Conservation (phyloP, 2,113 vertebrate species). For the Lipophrys pholis region DNA sequence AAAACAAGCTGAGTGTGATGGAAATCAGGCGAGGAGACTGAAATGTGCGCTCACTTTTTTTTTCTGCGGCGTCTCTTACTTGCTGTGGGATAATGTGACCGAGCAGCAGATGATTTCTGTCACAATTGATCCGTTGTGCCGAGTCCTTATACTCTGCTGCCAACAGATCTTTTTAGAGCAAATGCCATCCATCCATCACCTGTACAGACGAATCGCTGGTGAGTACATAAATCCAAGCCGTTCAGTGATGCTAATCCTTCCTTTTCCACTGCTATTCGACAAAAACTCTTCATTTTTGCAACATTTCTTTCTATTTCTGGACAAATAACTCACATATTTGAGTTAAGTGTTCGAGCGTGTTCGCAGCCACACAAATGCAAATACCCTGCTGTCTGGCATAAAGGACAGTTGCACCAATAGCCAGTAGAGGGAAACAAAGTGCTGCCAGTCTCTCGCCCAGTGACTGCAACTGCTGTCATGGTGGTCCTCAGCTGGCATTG, state of each 20-base stretch:
- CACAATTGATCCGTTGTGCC: constrained; percentile 46
- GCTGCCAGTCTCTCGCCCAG: constrained; percentile 29
- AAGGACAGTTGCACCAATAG: constrained; percentile 39
- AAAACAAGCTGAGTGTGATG: constrained; percentile 34
- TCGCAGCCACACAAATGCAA: constrained; percentile 24
- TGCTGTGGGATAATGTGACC: constrained; percentile 53
- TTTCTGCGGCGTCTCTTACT: constrained; percentile 32
- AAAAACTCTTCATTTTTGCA: background rate
- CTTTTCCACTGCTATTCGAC: background rate
- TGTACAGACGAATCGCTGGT: constrained; percentile 43
- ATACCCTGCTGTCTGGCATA: constrained; percentile 14
- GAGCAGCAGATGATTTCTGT: constrained; percentile 54
- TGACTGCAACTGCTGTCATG: constrained; percentile 28
- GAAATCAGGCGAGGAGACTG: constrained; percentile 32
- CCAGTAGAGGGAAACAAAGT: constrained; percentile 82
- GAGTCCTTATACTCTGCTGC: constrained; percentile 32
- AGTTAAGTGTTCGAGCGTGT: background rate
- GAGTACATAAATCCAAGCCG: constrained; percentile 49
- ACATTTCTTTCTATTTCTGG: background rate
- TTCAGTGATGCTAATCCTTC: constrained; percentile 1
- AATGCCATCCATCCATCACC: constrained; percentile 53
- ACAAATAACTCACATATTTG: background rate
- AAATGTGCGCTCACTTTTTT: constrained; percentile 18
- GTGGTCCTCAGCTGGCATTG: constrained; percentile 38
- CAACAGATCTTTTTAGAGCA: constrained; percentile 47